Evolutionary conservation across 2,113 vertebrate genomes (phyloP).

Genomic region (Uria aalge): DNA sequence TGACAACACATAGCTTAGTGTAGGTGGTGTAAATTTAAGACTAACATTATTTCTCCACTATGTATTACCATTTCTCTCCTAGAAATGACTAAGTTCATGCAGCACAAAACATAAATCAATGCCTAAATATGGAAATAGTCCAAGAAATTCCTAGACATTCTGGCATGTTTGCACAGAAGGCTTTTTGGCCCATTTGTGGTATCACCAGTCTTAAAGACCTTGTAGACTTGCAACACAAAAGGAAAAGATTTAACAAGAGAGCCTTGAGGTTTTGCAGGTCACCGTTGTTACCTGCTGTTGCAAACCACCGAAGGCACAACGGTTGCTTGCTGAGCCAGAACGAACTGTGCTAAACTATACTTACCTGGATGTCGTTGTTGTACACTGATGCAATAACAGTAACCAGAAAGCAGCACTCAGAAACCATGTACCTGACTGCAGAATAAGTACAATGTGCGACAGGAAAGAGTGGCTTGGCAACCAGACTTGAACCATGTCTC

Average conservation of each 20-base stretch:
- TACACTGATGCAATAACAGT: neutral
- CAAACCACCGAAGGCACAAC: neutral
- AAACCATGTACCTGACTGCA: neutral
- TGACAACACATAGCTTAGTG: neutral
- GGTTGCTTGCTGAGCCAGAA: neutral
- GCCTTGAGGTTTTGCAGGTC: neutral
- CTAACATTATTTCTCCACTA: neutral
- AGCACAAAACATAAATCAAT: neutral
- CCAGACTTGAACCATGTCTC: neutral
- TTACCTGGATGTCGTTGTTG: neutral
- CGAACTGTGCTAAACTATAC: neutral
- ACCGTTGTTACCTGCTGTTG: neutral
- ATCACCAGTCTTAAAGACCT: neutral
- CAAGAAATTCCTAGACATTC: neutral
- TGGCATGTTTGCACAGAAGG: rapidly evolving
- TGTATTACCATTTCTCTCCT: neutral
- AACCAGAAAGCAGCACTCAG: neutral
- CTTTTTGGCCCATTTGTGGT: neutral
- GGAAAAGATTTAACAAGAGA: neutral
- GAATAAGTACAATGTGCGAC: neutral
- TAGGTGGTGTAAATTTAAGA: neutral
- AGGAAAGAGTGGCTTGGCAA: neutral
- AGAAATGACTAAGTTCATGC: neutral
- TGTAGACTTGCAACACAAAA: neutral
- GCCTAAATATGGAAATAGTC: neutral